Base-by-base conservation (phyloP, 2,113 vertebrate species). In the Grallaria varia region DNA sequence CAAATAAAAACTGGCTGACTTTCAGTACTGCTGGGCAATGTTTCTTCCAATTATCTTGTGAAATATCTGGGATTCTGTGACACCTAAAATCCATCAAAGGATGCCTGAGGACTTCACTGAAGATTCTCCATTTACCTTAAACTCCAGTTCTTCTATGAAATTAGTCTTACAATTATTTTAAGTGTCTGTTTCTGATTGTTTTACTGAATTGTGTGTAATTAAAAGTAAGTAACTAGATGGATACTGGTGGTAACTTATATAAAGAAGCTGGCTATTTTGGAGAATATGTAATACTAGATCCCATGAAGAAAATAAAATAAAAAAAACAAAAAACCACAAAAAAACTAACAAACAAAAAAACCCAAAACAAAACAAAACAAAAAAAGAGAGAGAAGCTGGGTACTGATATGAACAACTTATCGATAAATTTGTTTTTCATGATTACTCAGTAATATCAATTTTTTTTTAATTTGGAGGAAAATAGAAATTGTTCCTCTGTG, bases 361-460 rank as follows among this genome's bases (percentile, higher is more conserved):
- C n/a, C n/a, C n/a, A 37, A 37, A 37, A 59, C 15, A 16, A 44
- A 69, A 8, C n/a, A n/a, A 20, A 20, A 20, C 4, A 37, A 53
- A 27, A 23, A n/a, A 21, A 6, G 2, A 49, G 6, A 35, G 13
- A 72, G 6, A 30, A 23, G 56, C 42, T 60, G 10, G 1, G 1
- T 55, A 35, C 4, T 20, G 1, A 18, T 83, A 42, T 44, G 39
- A 64, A 37, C 2, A 64, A 79, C 18, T 31, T 86, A 28, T 58
- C 15, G 7, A 19, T 56, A 4, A 0, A 39, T 39, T 42, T 1
- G 39, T 53, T 84, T 55, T 40, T 35, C 8, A 59, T 2, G 0
- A 24, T n/a, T 69, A 64, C 16, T 22, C 10, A 31, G 5, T 59
- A 40, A 60, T 17, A 19, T 6, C 2, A 31, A 0, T 0, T 28